Evolutionary conservation across 2,113 vertebrate species (phyloP).

Genomic region (Pontoporia blainvillei): DNA sequence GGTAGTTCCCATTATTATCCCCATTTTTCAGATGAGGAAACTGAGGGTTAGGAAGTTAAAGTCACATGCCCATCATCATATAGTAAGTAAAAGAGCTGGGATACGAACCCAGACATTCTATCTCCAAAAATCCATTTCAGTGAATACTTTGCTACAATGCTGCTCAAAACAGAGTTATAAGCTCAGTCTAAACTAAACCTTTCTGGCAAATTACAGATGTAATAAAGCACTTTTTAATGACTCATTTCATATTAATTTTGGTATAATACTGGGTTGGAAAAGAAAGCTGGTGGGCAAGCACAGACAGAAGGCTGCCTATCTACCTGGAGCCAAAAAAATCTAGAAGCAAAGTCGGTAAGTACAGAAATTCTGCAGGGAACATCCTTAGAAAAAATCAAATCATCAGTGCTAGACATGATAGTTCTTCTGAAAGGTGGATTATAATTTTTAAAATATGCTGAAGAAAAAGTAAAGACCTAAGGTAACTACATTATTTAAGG

Average conservation of each 20-base stretch:
- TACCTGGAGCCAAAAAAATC: background rate
- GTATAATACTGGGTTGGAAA: background rate
- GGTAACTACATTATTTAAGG: background rate
- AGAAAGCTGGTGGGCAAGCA: background rate
- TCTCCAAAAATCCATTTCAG: background rate
- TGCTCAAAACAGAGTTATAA: background rate
- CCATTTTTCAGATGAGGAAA: background rate
- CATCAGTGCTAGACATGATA: background rate
- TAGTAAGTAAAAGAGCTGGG: background rate
- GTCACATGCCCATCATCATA: background rate
- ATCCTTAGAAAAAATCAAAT: background rate
- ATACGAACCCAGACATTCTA: background rate
- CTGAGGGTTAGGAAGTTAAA: background rate
- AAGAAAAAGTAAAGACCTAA: slow-evolving; percentile 16
- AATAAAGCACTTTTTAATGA: background rate
- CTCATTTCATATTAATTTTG: background rate
- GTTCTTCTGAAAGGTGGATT: background rate
- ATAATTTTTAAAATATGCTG: background rate
- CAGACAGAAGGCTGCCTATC: background rate
- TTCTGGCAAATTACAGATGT: background rate
- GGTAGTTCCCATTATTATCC: background rate
- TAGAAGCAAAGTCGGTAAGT: background rate
- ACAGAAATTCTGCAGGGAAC: background rate
- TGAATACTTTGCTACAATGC: background rate
- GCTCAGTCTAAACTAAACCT: background rate